These are phyloP conservation scores for Struthio camelus DNA, from an alignment of 2,113 vertebrate species.

Conservation along the genomic window DNA sequence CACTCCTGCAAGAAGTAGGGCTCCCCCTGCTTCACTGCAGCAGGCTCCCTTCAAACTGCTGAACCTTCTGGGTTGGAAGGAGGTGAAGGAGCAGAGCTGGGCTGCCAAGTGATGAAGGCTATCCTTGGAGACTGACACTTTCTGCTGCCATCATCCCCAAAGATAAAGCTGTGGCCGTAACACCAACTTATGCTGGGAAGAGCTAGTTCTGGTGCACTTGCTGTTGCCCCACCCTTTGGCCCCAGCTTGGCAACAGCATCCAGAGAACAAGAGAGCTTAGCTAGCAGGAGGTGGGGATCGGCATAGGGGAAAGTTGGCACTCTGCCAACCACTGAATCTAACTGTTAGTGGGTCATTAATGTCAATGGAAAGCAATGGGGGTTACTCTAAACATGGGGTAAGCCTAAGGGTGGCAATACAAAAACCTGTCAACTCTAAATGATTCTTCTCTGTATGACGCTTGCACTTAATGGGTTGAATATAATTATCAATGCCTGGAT, in stretches of 20 bases:
- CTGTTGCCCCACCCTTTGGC: background rate
- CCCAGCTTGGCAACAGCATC: background rate
- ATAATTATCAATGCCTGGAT: background rate
- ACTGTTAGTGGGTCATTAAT: background rate
- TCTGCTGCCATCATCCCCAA: background rate
- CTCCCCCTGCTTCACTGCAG: background rate
- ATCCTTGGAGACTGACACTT: background rate
- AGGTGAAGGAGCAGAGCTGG: background rate
- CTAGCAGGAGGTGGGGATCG: background rate
- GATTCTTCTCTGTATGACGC: background rate
- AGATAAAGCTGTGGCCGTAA: background rate
- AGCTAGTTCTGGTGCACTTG: background rate
- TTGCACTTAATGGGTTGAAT: background rate
- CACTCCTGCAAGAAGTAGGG: background rate
- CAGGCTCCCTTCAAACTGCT: background rate
- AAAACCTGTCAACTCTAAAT: background rate
- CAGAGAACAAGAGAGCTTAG: fast-evolving
- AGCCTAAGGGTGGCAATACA: background rate
- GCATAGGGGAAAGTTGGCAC: background rate
- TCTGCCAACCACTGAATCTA: background rate
- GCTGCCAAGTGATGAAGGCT: background rate
- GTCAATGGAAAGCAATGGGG: background rate
- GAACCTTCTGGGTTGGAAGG: background rate
- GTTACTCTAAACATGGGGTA: background rate
- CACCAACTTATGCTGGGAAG: background rate